Base-by-base conservation (phyloP, 2,797 vertebrate species). In the Tokudaia muenninki region DNA sequence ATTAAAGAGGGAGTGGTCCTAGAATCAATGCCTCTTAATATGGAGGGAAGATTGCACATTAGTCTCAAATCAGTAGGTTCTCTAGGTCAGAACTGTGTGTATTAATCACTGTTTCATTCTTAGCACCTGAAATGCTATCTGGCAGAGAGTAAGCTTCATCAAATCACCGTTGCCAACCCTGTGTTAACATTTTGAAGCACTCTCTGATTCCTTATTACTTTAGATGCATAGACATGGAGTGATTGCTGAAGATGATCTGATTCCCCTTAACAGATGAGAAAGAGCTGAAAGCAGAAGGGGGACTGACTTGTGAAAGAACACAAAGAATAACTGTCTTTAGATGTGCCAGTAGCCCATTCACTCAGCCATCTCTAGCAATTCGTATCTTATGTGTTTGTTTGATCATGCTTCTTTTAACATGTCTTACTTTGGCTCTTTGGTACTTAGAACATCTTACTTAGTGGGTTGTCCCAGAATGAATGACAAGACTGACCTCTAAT, bases 21-120 rank as follows among this genome's bases (percentile, higher is more conserved):
- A n/a, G 37, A 82, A 59, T 41, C 52, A 47, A 17, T 41, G 24
- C 44, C 52, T 74, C 3, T 9, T 47, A 83, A 65, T 63, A 44
- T 16, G 47, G 34, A 37, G 34, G 17, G 3, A 59, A 55, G 31
- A 59, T 31, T 59, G 29, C 31, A 47, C 44, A 31, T 47, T 47
- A 6, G 29, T 91, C 17, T 47, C 13, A n/a, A 16, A 79, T 41
- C 34, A 72, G 61, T 80, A 72, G 17, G 17, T 26, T n/a, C 10
- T 90, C 77, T 29, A 37, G 74, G 19, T 16, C 22, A 57, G 4
- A 89, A 34, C 3, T 92, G 14, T 41, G 22, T 52, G 19, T 91
- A 31, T 92, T 92, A 44, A 50, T 92, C 24, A 86, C 63, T 63
- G 63, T 90, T 95, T 79, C 94, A 47, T 91, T 91, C 24, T 47